A percentile compares a stretch with the other conserved stretches of the same genome.
These are phyloP conservation scores for Rhingia rostrata DNA, from an alignment of 2,888 invertebrate species.

Conservation along the genomic window DNA sequence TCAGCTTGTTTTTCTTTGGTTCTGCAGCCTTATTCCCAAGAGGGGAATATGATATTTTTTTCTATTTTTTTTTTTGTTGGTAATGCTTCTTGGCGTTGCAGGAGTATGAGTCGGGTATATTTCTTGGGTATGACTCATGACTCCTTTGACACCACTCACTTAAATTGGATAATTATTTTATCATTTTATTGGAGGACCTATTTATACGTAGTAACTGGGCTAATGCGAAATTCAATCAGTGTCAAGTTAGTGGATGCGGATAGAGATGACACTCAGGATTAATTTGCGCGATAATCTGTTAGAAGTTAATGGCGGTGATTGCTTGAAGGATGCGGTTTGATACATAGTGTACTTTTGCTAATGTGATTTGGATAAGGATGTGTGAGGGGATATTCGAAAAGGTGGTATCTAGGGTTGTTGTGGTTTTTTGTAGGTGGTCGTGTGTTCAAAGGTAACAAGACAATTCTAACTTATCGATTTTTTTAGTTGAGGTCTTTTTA, in stretches of 20 bases:
- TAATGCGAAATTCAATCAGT: conserved; percentile 51
- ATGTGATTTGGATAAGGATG: conserved; percentile 21
- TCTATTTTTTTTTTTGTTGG: not conserved
- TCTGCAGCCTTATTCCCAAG: not conserved
- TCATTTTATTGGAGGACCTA: conserved; percentile 47
- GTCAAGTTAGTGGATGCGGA: conserved; percentile 13
- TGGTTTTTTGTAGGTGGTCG: no score
- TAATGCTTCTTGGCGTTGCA: not conserved
- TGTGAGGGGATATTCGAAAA: no score
- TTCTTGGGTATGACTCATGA: conserved; percentile 35
- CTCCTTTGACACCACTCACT: conserved; percentile 49
- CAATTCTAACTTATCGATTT: no score
- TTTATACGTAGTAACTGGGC: conserved; percentile 24
- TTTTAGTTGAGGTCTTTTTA: no score
- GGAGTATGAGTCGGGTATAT: not conserved
- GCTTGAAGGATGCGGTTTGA: not conserved
- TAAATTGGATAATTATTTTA: conserved; percentile 62
- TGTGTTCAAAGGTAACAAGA: no score
- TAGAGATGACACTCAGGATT: conserved; percentile 11
- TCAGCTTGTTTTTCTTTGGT: not conserved
- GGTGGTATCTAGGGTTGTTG: no score
- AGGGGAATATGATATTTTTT: conserved; percentile 28
- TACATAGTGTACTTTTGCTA: conserved; percentile 16
- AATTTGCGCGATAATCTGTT: conserved; percentile 30
- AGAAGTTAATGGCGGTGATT: conserved; percentile 16